These are phyloP conservation scores for Polietes domitor DNA, from an alignment of 2,888 invertebrate genomes.

Conservation along the genomic window DNA sequence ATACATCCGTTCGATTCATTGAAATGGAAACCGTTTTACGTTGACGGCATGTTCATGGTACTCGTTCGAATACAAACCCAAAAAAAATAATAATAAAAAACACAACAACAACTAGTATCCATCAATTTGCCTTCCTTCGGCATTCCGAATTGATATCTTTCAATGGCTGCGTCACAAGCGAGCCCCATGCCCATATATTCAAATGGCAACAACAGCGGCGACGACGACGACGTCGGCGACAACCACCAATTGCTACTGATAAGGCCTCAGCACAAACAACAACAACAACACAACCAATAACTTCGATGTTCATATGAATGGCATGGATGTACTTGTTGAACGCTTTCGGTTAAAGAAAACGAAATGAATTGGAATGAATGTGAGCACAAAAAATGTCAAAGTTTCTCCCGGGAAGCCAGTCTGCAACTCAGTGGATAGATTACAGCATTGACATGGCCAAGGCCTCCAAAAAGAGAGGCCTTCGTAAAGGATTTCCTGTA, in stretches of 20 bases:
- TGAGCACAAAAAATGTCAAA: slow-evolving; percentile 29
- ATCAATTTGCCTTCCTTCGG: neutral
- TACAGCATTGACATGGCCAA: neutral
- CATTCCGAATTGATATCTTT: slow-evolving; percentile 18
- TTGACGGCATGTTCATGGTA: neutral
- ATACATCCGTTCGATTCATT: slow-evolving; percentile 7
- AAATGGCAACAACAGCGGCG: neutral
- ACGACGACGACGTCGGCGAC: neutral
- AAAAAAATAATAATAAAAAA: neutral
- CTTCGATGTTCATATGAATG: neutral
- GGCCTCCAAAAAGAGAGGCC: neutral
- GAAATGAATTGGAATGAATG: slow-evolving; percentile 38
- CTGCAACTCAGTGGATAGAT: slow-evolving; percentile 31
- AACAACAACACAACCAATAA: neutral
- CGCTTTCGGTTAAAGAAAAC: slow-evolving; percentile 1
- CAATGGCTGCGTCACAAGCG: slow-evolving; percentile 14
- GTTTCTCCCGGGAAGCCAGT: slow-evolving; percentile 50
- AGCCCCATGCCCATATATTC: neutral
- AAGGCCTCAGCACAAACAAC: slow-evolving; percentile 27
- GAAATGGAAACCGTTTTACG: slow-evolving; percentile 26
- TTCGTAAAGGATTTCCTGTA: neutral
- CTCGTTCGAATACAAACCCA: neutral
- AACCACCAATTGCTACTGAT: slow-evolving; percentile 24
- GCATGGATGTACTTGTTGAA: slow-evolving; percentile 4
- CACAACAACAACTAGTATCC: slow-evolving; percentile 6